Conservation (phyloP, 2,797 vertebrate species). For the Xiphophorus birchmanni region DNA sequence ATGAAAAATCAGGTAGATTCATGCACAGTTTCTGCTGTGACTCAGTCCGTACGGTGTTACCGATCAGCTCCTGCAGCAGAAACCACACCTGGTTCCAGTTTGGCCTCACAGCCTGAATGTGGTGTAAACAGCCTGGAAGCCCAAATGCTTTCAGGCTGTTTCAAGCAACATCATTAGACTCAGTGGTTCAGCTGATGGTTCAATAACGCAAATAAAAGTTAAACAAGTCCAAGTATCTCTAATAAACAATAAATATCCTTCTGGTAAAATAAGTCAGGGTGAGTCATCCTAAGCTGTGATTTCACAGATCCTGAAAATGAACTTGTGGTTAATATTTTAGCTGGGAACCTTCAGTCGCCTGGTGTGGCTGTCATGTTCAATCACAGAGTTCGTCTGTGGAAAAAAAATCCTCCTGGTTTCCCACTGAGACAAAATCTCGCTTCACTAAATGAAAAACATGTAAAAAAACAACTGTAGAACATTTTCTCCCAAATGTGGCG, state of each 20-base stretch:
- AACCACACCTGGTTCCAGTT: too few relatives aligned
- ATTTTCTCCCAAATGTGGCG: conserved; percentile 41
- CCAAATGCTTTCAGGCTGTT: too few relatives aligned
- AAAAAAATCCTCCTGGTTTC: conserved; percentile 36
- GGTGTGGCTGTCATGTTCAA: conserved; percentile 46
- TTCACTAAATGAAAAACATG: conserved; percentile 45
- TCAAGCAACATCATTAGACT: not conserved
- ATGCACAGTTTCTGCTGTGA: too few relatives aligned
- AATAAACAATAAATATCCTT: not conserved
- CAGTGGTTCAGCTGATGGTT: not conserved
- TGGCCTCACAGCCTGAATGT: not conserved
- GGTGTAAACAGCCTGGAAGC: not conserved
- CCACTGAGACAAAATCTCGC: conserved; percentile 39
- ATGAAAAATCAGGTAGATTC: not conserved
- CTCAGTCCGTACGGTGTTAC: not conserved
- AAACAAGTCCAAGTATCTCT: not conserved
- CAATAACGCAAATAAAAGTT: not conserved
- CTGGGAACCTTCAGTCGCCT: conserved; percentile 31
- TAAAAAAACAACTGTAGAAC: conserved; percentile 39
- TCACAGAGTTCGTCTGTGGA: conserved; percentile 20
- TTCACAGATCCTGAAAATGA: conserved; percentile 23
- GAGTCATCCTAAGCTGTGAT: not conserved
- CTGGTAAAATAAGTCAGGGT: not conserved
- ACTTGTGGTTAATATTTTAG: conserved; percentile 44
- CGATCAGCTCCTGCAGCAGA: not conserved